Evolutionary conservation across 2,113 vertebrate genomes (phyloP).

Genomic region (Hippocampus comes): DNA sequence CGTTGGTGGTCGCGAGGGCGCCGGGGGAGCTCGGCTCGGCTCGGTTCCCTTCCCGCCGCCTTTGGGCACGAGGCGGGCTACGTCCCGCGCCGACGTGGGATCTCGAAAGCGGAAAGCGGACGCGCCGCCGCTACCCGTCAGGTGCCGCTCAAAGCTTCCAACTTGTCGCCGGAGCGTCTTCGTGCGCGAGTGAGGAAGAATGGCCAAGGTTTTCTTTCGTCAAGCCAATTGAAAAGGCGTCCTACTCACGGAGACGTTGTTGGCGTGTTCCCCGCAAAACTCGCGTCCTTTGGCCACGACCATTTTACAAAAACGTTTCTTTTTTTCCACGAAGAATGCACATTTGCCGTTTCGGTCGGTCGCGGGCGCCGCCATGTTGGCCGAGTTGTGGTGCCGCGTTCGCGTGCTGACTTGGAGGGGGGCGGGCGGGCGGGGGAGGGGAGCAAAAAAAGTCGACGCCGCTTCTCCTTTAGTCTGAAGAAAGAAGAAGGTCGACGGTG

Average conservation of each 20-base stretch:
- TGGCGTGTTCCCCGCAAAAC: slow-evolving; percentile 88
- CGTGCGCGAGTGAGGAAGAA: no score
- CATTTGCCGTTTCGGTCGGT: slow-evolving; percentile 67
- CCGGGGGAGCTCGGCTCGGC: no score
- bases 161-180: no score
- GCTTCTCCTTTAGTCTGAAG: not conserved
- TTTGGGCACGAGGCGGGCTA: no score
- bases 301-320: slow-evolving; percentile 92
- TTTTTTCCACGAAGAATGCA: slow-evolving; percentile 80
- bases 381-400: slow-evolving; percentile 14
- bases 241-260: slow-evolving; percentile 43
- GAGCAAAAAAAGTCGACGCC: not conserved
- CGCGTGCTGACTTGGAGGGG: not conserved
- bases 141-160: no score
- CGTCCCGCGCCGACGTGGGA: no score
- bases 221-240: not conserved
- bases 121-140: no score
- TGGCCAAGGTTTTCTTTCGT: not conserved
- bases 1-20: no score
- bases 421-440: not conserved
- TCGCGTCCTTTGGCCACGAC: slow-evolving; percentile 70
- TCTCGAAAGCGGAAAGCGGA: no score
- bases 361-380: slow-evolving; percentile 61
- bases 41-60: no score
- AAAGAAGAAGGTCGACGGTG: not conserved